phyloP scores from a whole-genome alignment of 2,888 invertebrate species.

The Helicoverpa assulta region DNA sequence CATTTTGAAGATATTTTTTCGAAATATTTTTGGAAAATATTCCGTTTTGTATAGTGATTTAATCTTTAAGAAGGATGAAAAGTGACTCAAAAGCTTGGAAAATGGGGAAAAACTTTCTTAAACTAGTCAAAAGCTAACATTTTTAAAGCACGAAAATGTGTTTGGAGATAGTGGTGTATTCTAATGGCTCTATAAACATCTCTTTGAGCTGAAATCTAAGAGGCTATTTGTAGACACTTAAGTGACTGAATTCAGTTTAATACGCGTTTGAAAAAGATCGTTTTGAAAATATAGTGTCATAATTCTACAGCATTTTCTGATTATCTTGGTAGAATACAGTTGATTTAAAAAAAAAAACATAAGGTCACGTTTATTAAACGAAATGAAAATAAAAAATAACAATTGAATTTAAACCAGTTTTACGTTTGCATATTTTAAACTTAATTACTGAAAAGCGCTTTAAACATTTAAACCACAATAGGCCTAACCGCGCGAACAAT shows the following conservation, averaged over 20 bases:
- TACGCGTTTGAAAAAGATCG: constrained; percentile 4
- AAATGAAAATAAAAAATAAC: not conserved
- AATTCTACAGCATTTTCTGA: not conserved
- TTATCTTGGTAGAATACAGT: not conserved
- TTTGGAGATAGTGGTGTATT: constrained; percentile 30
- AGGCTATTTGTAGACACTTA: constrained; percentile 44
- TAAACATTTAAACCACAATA: constrained; percentile 3
- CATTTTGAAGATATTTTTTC: constrained; percentile 6
- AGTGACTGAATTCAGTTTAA: constrained; percentile 23
- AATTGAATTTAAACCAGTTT: constrained; percentile 30
- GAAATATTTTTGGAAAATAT: not conserved
- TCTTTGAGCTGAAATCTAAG: constrained; percentile 22
- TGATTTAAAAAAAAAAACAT: not conserved
- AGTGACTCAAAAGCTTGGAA: no score
- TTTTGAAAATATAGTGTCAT: not conserved
- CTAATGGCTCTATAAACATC: constrained; percentile 49
- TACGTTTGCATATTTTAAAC: not conserved
- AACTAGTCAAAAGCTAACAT: not conserved
- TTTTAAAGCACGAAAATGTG: constrained; percentile 26
- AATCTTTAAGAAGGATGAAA: no score
- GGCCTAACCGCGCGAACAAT: not conserved
- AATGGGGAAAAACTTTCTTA: no score
- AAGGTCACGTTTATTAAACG: not conserved
- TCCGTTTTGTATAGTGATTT: no score
- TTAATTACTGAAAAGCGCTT: not conserved